Conservation (phyloP, 64 coral and sea anemone genomes). For the Montipora cactus region DNA sequence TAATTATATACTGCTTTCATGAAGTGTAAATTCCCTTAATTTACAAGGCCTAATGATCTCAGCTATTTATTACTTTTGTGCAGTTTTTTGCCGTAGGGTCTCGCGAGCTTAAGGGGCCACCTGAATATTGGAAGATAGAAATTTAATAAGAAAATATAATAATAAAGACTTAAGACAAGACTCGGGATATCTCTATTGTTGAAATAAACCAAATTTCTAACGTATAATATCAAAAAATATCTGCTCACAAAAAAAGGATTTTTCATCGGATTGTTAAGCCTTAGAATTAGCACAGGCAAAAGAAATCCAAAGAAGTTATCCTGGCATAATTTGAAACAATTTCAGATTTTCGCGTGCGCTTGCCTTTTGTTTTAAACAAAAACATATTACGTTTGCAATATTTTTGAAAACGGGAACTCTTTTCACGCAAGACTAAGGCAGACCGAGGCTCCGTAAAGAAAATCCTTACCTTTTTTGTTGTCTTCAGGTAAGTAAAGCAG, state of each 20-base stretch:
- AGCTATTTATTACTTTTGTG: not conserved
- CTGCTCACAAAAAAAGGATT: not conserved
- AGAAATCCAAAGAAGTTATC: not conserved
- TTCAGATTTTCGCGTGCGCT: not conserved
- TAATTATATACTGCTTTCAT: conserved; percentile 8
- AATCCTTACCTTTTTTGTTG: too few relatives aligned
- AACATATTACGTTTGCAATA: not conserved
- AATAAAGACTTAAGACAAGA: conserved; percentile 14
- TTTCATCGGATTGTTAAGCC: not conserved
- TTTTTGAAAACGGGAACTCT: not conserved
- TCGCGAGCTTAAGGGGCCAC: not conserved
- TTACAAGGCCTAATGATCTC: conserved; percentile 12
- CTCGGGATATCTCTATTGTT: not conserved
- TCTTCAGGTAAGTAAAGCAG: too few relatives aligned
- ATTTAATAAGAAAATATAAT: not conserved
- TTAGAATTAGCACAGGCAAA: not conserved
- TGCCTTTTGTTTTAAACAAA: conserved; percentile 10
- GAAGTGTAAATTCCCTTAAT: conserved; percentile 2
- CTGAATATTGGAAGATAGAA: not conserved
- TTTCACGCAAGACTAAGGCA: not conserved
- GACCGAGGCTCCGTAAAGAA: too few relatives aligned
- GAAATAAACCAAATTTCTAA: not conserved
- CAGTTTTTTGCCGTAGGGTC: not conserved
- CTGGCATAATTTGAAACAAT: not conserved
- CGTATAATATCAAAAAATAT: not conserved